A percentile compares a stretch with the other conserved stretches of the same genome.
Conservation (phyloP, 2,113 vertebrate genomes). For the Vidua macroura region DNA sequence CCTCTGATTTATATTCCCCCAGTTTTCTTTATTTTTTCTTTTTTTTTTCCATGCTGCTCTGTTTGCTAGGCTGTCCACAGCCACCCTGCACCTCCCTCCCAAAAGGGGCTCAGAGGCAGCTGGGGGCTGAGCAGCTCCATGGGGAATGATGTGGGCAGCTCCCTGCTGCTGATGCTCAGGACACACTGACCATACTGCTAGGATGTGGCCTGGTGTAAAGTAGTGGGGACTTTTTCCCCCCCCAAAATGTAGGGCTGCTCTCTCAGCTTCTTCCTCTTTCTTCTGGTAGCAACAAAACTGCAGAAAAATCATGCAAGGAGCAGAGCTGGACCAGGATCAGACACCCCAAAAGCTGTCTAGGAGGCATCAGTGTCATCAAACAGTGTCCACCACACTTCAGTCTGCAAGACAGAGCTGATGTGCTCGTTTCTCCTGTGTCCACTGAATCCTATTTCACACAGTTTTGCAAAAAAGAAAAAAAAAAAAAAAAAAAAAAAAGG, state of each 20-base stretch:
- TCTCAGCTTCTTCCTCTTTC: not conserved
- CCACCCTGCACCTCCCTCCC: not conserved
- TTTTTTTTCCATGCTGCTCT: not conserved
- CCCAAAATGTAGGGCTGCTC: not conserved
- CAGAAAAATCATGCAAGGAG: not conserved
- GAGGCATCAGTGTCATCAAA: not conserved
- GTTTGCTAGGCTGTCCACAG: not conserved
- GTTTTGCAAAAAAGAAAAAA: not conserved
- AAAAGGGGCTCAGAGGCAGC: not conserved
- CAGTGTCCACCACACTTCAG: too few species aligned
- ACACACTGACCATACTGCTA: not conserved
- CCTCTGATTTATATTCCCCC: not conserved
- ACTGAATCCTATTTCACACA: not conserved
- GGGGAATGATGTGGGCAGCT: not conserved
- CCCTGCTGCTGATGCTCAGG: not conserved
- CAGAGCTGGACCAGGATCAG: fast-evolving
- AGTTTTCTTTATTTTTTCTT: not conserved
- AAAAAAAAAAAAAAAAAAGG: too few species aligned
- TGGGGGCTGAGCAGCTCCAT: not conserved
- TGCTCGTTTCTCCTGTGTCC: not conserved
- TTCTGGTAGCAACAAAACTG: not conserved
- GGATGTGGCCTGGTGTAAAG: not conserved
- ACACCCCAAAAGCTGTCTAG: not conserved
- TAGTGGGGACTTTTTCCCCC: fast-evolving
- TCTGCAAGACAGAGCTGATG: not conserved